Conservation (phyloP, 2,888 invertebrate species). For the Caradrina kadenii region DNA sequence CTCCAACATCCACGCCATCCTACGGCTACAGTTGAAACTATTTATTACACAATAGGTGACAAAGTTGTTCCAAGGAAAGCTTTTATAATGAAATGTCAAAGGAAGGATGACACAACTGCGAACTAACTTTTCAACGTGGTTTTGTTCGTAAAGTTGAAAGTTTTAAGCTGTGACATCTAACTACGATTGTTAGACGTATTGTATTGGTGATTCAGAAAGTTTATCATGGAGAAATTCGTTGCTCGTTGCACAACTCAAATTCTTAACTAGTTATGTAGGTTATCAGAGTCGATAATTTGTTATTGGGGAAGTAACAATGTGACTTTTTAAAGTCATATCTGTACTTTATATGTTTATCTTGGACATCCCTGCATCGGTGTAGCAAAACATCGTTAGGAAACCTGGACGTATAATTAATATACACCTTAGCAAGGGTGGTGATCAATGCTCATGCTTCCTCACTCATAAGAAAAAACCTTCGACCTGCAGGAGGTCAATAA, state of each 20-base stretch:
- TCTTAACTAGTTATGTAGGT: too few species aligned
- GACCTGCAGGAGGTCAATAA: too few species aligned
- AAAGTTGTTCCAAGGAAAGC: conserved; percentile 26
- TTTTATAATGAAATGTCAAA: conserved; percentile 35
- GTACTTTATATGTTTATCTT: too few species aligned
- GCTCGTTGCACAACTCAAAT: background rate
- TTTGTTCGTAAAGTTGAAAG: conserved; percentile 32
- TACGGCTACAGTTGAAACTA: conserved; percentile 17
- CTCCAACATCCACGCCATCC: conserved; percentile 5
- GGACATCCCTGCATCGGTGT: too few species aligned
- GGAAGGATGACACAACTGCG: conserved; percentile 9
- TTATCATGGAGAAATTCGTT: background rate
- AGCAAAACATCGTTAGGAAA: too few species aligned
- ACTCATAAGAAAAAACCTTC: too few species aligned
- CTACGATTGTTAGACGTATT: conserved; percentile 1
- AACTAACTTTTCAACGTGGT: conserved; percentile 33
- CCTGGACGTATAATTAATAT: too few species aligned
- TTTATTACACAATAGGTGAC: conserved; percentile 32
- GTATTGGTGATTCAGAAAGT: conserved; percentile 18
- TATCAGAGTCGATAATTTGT: too few species aligned
- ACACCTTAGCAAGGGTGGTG: too few species aligned
- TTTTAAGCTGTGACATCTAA: conserved; percentile 23
- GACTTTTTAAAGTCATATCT: too few species aligned
- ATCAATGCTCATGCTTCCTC: too few species aligned
- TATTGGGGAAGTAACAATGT: too few species aligned